phyloP scores from a whole-genome alignment of 2,797 vertebrate species.

The Erpetoichthys calabaricus region DNA sequence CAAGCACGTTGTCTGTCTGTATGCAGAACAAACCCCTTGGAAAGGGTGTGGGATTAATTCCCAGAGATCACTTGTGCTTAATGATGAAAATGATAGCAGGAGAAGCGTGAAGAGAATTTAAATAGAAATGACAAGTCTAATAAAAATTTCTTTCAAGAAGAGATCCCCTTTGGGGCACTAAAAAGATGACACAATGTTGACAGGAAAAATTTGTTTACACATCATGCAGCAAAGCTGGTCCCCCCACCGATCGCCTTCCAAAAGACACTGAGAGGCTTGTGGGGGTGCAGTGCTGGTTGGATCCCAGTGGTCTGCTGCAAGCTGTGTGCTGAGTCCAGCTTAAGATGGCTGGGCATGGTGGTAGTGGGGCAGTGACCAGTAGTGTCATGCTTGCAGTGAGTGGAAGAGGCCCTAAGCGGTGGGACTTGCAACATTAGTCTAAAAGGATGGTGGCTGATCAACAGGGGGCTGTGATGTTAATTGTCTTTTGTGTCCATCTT shows the following conservation, averaged over 20 bases:
- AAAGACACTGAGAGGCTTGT: too few species aligned
- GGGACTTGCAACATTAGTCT: too few species aligned
- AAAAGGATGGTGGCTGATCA: too few species aligned
- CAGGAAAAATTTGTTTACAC: conserved; percentile 61
- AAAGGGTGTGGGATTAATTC: background rate
- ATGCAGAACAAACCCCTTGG: background rate
- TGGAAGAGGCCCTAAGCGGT: too few species aligned
- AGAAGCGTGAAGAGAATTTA: conserved; percentile 87
- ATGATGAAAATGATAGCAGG: conserved; percentile 71
- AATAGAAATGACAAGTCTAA: conserved; percentile 96
- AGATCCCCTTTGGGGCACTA: conserved; percentile 62
- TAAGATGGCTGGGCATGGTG: too few species aligned
- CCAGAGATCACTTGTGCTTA: conserved; percentile 31
- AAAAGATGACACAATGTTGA: conserved; percentile 63
- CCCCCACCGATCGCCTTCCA: too few species aligned
- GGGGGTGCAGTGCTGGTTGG: too few species aligned
- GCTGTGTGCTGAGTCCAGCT: too few species aligned
- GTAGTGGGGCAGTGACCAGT: too few species aligned
- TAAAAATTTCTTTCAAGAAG: conserved; percentile 66
- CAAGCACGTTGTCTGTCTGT: conserved; percentile 35
- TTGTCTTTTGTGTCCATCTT: background rate
- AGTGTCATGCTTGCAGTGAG: too few species aligned
- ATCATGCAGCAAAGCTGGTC: conserved; percentile 8
- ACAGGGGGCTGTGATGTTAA: too few species aligned
- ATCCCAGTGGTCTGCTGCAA: too few species aligned